A percentile compares a stretch with the other conserved stretches of the same genome.
These are phyloP conservation scores for Paracanthobrama guichenoti DNA, from an alignment of 2,113 vertebrate species.

Conservation along the genomic window DNA sequence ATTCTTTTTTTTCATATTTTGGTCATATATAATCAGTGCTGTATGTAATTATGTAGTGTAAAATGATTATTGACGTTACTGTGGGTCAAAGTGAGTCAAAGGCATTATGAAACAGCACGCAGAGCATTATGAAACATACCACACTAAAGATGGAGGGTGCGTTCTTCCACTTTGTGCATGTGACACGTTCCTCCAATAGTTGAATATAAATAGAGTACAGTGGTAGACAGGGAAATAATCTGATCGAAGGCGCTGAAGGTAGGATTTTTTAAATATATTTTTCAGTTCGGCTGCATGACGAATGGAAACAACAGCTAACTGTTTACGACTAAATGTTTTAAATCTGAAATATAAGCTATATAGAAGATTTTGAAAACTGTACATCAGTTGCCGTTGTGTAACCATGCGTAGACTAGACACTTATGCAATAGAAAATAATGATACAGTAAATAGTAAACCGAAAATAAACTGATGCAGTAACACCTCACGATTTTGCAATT, in stretches of 20 bases:
- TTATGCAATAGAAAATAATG: background rate
- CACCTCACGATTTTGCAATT: background rate
- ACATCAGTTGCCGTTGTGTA: background rate
- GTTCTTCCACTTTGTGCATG: background rate
- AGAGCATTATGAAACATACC: background rate
- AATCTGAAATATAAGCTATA: background rate
- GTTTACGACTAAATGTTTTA: background rate
- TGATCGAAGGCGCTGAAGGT: background rate
- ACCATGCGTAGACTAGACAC: background rate
- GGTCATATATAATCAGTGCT: background rate
- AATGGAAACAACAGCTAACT: background rate
- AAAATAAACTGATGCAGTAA: background rate
- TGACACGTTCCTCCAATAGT: background rate
- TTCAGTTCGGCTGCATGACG: background rate
- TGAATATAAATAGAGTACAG: background rate
- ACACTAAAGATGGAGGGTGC: conserved; percentile 25
- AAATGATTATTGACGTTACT: background rate
- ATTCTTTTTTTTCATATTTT: background rate
- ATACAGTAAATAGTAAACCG: too few relatives aligned
- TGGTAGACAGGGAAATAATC: background rate
- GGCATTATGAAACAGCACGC: background rate
- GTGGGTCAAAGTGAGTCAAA: background rate
- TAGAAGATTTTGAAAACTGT: background rate
- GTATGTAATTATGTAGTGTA: background rate
- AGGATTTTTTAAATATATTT: background rate